Evolutionary conservation across 1,140 invertebrate species (phyloP), one percentile per base, ranked within the genome.

Genomic region (Elymnias hypermnestra): DNA sequence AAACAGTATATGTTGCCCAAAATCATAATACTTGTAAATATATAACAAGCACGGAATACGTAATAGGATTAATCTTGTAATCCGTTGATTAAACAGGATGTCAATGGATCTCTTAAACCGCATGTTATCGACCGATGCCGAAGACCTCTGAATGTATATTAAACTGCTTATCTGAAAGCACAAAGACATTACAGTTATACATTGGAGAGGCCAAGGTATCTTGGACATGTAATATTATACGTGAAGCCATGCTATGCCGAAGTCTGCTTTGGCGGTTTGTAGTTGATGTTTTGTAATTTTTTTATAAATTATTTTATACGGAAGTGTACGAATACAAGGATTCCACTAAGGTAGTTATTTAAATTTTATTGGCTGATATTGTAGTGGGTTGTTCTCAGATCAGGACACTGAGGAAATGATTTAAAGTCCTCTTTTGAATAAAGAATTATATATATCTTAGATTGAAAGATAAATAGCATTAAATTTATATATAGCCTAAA

Each of bases 91-190:
- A 13, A 29, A 29, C 26, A 29, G 26, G 26, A 29, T 13, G 26
- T 13, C 26, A 13, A 13, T 10, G 26, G n/a, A 29, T 29, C 9
- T 26, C n/a, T 29, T 29, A 14, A 44, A 44, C 42, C 42, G 36
- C 42, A 44, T 36, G 42, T 36, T 36, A 25, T 13, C 3, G 25
- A 29, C 42, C 42, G 26, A 22, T 36, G 22, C 9, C 4, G 9
- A 26, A 36, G 42, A 44, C 13, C 42, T 26, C 31, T 6, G 10
- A 17, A 5, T 35, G 5, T 25, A 17, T 25, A 18, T 44, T 21
- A 12, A 1, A n/a, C 36, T 44, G 25, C 14, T 9, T 13, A 3
- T 7, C 22, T 22, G 13, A 29, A 1, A 19, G 10, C 15, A 12
- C 6, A 6, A 23, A 39, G 12, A 13, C 26, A n/a, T 18, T 18